A percentile compares a stretch with the other conserved stretches of the same genome.
Evolutionary conservation across 2,113 vertebrate genomes (phyloP).

Genomic region (Rhadina sibilatrix): DNA sequence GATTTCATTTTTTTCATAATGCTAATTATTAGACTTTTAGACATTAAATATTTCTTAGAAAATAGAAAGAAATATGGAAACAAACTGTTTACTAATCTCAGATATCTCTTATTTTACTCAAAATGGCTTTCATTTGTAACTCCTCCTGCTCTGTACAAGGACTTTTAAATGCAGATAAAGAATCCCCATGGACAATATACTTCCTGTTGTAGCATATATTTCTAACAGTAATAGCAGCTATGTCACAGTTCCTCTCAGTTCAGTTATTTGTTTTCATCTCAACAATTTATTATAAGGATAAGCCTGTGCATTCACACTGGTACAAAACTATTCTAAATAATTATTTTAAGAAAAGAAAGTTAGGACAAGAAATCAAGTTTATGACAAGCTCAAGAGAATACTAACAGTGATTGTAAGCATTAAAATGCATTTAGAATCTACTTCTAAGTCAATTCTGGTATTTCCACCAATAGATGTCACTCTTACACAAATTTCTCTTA

Average conservation of each 20-base stretch:
- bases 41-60: not conserved
- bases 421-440: not conserved
- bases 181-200: not conserved
- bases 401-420: not conserved
- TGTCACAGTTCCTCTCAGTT: not conserved
- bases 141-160: not conserved
- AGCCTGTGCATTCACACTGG: not conserved
- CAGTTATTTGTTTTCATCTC: not conserved
- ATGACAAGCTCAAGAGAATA: not conserved
- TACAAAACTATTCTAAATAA: not conserved
- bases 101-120: not conserved
- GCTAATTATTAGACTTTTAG: not conserved
- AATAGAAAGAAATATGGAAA: not conserved
- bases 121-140: not conserved
- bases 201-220: not conserved
- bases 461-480: conserved; percentile 66
- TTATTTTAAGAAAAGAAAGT: not conserved
- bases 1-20: not conserved
- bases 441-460: not conserved
- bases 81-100: not conserved
- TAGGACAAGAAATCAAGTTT: not conserved
- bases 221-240: not conserved
- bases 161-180: not conserved
- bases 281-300: not conserved
- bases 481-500: conserved; percentile 6